Base-by-base conservation (phyloP, 2,888 invertebrate species). In the Meloe dianella region DNA sequence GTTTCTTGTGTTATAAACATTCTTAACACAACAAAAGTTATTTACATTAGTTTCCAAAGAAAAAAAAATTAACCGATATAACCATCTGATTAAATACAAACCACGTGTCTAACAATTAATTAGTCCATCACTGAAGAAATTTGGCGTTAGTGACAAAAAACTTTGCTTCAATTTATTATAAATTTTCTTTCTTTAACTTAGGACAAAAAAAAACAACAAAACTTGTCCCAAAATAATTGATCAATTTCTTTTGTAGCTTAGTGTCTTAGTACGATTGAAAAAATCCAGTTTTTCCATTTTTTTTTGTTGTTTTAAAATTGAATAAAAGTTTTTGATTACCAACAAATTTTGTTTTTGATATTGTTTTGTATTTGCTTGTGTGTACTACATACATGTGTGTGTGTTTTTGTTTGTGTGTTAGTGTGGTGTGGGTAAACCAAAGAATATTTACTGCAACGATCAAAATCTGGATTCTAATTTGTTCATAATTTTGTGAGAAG, bases 51-150 rank as follows among this genome's bases (percentile, higher is more conserved):
- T 70, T 51, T 68, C 67, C 67, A 70, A 67, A 60, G 60, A 66
- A 57, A 35, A 41, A 20, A 65, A n/a, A 41, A 41, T 14, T 14
- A 38, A 38, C 38, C 41, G 8, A 41, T 41, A 51, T 70, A 70
- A 71, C 69, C 69, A 72, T 71, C 66, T 74, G 74, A 74, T 72
- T 67, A 73, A 74, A 73, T 72, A 72, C 73, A 74, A 74, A 74
- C 74, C 71, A 71, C 71, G 68, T 82, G 66, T 74, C 71, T 69
- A 74, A 74, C 72, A 71, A 74, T 60, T 69, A n/a, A 72, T 68
- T 70, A 71, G 70, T 71, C 72, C 72, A 72, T 71, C 73, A 70
- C 70, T 69, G 71, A 70, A 71, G 67, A 69, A 69, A 65, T 71
- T 70, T 70, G 61, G 66, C 63, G 70, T 70, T 71, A 70, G 68